phyloP scores from a whole-genome alignment of 2,113 vertebrate species.

The Passer montanus region DNA sequence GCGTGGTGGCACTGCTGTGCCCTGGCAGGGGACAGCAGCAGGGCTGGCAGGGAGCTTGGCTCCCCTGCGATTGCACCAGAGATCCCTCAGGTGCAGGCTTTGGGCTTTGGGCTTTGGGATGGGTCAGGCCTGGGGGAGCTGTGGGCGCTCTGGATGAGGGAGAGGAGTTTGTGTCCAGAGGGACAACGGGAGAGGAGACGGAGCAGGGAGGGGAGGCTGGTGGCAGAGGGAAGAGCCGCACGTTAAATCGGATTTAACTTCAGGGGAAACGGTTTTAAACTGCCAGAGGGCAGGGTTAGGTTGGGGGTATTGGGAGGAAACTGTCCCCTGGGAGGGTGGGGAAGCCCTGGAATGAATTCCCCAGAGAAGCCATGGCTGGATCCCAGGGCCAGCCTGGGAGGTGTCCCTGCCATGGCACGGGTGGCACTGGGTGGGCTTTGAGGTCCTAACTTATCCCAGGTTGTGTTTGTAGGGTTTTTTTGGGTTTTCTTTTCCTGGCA shows the following conservation, averaged over 20 bases:
- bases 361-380: not conserved
- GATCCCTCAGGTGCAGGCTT: not conserved
- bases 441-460: not conserved
- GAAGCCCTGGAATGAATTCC: not conserved
- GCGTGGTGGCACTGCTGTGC: not conserved
- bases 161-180: not conserved
- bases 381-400: not conserved
- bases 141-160: fast-evolving
- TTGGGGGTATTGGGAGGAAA: not conserved
- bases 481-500: not conserved
- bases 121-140: not conserved
- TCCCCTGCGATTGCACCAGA: fast-evolving
- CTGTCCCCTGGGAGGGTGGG: not conserved
- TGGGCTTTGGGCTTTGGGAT: not conserved
- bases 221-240: not conserved
- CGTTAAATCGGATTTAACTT: fast-evolving
- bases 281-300: not conserved
- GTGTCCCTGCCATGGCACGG: not conserved
- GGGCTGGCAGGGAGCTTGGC: not conserved
- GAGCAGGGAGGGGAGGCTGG: not conserved
- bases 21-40: not conserved
- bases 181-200: not conserved
- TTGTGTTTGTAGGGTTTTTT: not conserved
- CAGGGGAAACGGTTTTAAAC: fast-evolving
- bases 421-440: fast-evolving